Evolutionary conservation across 2,888 invertebrate species (phyloP), one percentile per base, ranked within the genome.

Genomic region (Dinocampus coccinellae): DNA sequence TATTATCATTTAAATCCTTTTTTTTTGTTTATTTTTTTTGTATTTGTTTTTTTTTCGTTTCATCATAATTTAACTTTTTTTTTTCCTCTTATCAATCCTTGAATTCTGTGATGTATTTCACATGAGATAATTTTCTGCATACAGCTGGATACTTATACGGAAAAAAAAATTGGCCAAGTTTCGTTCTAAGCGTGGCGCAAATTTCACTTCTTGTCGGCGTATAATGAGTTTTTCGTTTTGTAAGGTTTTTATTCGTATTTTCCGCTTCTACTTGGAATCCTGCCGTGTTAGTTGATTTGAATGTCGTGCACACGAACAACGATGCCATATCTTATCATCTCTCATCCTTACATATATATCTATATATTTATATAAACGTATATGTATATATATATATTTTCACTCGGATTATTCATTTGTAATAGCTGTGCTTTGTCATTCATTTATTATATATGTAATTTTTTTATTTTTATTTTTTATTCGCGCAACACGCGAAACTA

Each of bases 1-100:
- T 81, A 74, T 79, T 80, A 79, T 80, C 76, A 80, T 72, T 69
- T 66, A 65, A 70, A 68, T 61, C 55, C 72, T 70, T 72, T 65
- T 72, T 73, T 64, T 63, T 33, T 73, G 42, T 22, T 70, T 60
- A 4, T 29, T n/a, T 20, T 75, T 57, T 33, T 70, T 60, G 22
- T 69, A 66, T 33, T 64, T 20, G 26, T 42, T 67, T 67, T 57
- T 22, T 58, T 64, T 62, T 39, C 33, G 20, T 47, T 22, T 33
- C 55, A 29, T 62, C 13, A n/a, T 34, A 52, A 52, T 42, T 29
- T 26, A 16, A 22, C 9, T 22, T 55, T 39, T 55, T 36, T 24
- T 55, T 39, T 16, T 47, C 69, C 34, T 65, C 20, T 65, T 34
- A 36, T 42, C 20, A 42, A 11, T 42, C 22, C 16, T 29, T 3